Evolutionary conservation across 2,888 invertebrate genomes (phyloP), one percentile per base, ranked within the genome.

Genomic region (Cataglyphis livida): DNA sequence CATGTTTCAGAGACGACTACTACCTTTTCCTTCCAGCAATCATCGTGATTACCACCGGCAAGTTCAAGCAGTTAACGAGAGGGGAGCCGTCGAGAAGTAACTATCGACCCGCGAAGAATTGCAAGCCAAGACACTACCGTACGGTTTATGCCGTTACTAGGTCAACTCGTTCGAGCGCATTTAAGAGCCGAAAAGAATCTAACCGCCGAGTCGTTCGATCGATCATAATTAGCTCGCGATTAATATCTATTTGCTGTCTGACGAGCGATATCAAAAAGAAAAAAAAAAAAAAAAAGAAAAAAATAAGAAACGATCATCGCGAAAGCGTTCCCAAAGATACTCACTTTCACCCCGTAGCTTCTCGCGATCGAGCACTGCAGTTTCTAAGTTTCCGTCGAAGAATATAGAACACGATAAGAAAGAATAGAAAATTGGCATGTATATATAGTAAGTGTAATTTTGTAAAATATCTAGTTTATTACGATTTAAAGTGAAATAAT

Each of bases 131-230:
- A 79, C 78, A 79, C 70, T 79, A 59, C 70, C 70, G 70, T 79
- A 79, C 70, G 59, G 70, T 79, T 79, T 70, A 79, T 79, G 78
- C 78, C 78, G 78, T 79, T 79, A 79, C 44, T 79, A 70, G 78
- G 78, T 79, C 78, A 79, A 59, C 78, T 61, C 68, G 59, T 25
- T 78, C 35, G 59, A 59, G 68, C 78, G 70, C 59, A 59, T 61
- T 70, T 70, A 61, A 79, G 44, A 79, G 44, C 78, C 78, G 70
- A 79, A 79, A 79, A 79, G 78, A 79, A 59, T 21, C 78, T 57
- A 68, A 68, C 59, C 44, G 68, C 28, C 32, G 66, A 57, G 18
- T 10, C 44, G 48, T 68, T 59, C 68, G 25, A 70, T 79, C 78
- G 35, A 70, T 79, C 78, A 79, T 79, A 79, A 79, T 79, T 79